Percentiles rank a stretch among this genome's conserved stretches.
These are phyloP conservation scores for Marcusenius ussheri DNA, from an alignment of 2,113 vertebrate genomes.

Conservation along the genomic window DNA sequence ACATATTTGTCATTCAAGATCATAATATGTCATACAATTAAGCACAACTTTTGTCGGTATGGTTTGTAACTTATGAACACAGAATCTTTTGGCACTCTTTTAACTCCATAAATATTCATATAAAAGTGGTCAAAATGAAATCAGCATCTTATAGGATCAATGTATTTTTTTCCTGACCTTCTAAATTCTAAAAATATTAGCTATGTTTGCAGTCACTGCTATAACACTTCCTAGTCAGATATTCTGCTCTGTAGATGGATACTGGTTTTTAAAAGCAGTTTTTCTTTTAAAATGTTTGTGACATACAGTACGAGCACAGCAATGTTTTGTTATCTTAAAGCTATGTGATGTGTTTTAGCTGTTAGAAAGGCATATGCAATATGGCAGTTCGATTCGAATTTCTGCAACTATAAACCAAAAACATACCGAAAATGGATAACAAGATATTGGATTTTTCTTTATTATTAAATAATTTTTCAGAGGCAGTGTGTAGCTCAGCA, in stretches of 20 bases:
- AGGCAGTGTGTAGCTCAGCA: background rate
- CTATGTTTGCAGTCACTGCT: conserved; percentile 9
- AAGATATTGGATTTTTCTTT: background rate
- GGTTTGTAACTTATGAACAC: background rate
- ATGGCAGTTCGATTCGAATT: background rate
- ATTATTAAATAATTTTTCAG: background rate
- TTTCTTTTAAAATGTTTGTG: background rate
- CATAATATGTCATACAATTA: background rate
- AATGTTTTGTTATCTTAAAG: background rate
- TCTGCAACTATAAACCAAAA: background rate
- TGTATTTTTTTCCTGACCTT: conserved; percentile 37
- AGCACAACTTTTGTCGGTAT: background rate
- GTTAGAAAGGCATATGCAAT: background rate
- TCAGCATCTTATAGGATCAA: conserved; percentile 18
- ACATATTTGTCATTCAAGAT: background rate
- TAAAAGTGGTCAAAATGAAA: background rate
- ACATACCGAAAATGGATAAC: background rate
- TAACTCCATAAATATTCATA: conserved; percentile 21
- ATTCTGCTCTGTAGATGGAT: background rate
- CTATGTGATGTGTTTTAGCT: background rate
- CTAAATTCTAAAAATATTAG: conserved; percentile 55
- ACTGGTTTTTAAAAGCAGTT: background rate
- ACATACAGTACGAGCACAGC: background rate
- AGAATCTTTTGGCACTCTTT: conserved; percentile 5
- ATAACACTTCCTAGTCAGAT: background rate